Evolutionary conservation across 2,113 vertebrate species (phyloP), one percentile per base, ranked within the genome.

Genomic region (Epinephelus fuscoguttatus): DNA sequence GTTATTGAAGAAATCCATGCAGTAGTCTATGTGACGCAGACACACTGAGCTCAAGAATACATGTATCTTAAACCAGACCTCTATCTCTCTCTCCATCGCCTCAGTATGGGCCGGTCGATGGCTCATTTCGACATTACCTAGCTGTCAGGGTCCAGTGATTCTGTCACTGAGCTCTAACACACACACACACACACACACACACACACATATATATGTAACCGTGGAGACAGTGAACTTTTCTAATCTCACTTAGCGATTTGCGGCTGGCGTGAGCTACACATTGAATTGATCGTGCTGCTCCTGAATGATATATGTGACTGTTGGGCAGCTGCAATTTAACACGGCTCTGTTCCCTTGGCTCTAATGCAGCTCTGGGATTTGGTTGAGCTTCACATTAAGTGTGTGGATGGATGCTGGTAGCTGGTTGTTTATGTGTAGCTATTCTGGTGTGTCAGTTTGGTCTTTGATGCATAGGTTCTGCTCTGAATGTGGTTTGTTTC

Each of bases 111-210:
- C 4, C 0, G 72, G 66, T 91, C 81, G 73, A 92, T 89, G 81
- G 72, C 80, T 89, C 85, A 93, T 91, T 90, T 90, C 57, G 45
- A 57, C 80, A 57, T 75, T 45, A 80, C 70, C 53, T 42, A 47
- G 25, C 80, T 64, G 81, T 88, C 89, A 85, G 59, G 84, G 70
- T 85, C 59, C 25, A 74, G 67, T 52, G 75, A 47, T 77, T 86
- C 62, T 76, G 57, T 78, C 78, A 27, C 53, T 33, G 59, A 77
- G 62, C 56, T 68, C 25, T 19, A 2, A 64, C 59, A 64, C 77
- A 70, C 82, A 73, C 27, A 27, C 27, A 27, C 27, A 27, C 27
- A 27, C 30, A 4, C 30, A 30, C 30, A 64, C 59, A 64, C 77
- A 70, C 19, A 75, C 30, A n/a, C 13, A 63, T n/a, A 27, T 30